phyloP scores from a whole-genome alignment of 2,888 invertebrate species.

The Anticlea derivata region DNA sequence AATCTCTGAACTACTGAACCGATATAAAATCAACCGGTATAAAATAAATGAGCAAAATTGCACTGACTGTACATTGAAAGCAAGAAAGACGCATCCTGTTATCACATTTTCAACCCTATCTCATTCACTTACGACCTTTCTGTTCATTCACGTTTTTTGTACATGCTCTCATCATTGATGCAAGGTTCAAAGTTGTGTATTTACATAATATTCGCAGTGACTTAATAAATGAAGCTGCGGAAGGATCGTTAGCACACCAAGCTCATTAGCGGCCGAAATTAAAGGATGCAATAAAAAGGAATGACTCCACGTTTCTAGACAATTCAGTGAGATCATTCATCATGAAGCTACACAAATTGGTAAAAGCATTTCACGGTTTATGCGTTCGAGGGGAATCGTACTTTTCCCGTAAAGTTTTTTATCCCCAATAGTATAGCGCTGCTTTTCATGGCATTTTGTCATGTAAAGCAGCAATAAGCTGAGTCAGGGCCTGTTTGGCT shows the following conservation, averaged over 20 bases:
- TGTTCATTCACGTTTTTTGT: neutral
- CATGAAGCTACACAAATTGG: slow-evolving; percentile 41
- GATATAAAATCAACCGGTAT: no score
- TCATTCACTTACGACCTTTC: neutral
- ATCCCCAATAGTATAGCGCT: no score
- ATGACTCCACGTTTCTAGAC: slow-evolving; percentile 61
- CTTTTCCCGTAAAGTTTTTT: no score
- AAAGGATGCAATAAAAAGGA: slow-evolving; percentile 76
- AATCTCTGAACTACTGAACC: no score
- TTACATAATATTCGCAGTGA: slow-evolving; percentile 52
- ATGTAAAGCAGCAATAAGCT: no score
- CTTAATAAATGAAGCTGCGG: slow-evolving; percentile 50
- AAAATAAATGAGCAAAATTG: slow-evolving; percentile 5
- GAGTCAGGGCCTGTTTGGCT: no score
- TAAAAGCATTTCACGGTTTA: slow-evolving; percentile 28
- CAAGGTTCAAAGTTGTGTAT: slow-evolving; percentile 19
- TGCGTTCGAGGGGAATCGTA: neutral
- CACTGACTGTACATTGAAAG: slow-evolving; percentile 1
- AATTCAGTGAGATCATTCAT: slow-evolving; percentile 29
- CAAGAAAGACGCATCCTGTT: no score
- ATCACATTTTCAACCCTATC: neutral
- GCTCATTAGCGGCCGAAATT: slow-evolving; percentile 75
- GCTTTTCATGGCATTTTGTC: no score
- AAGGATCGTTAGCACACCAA: slow-evolving; percentile 45
- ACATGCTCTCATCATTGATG: neutral